Conservation (phyloP, 2,113 vertebrate species). For the Sialia sialis region DNA sequence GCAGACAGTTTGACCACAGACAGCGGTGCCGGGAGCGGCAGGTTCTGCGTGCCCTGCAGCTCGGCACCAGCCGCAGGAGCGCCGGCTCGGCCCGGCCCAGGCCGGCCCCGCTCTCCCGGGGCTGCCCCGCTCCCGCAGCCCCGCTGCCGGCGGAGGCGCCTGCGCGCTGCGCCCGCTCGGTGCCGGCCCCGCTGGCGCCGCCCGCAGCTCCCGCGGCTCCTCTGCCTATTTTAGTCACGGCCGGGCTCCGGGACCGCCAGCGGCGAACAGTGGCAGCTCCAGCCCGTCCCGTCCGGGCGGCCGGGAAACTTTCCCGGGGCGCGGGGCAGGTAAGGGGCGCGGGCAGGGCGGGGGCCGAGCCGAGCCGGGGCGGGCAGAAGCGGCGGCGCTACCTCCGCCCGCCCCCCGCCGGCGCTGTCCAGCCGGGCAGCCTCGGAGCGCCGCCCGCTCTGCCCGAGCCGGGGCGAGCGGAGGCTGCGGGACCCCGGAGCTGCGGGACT, state of each 20-base stretch:
- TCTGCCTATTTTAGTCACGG: too few relatives aligned
- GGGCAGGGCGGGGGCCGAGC: too few relatives aligned
- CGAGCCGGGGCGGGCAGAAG: too few relatives aligned
- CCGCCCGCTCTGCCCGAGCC: not conserved
- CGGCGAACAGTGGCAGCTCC: too few relatives aligned
- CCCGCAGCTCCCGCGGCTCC: too few relatives aligned
- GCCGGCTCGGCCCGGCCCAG: too few relatives aligned
- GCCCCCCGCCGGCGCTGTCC: not conserved
- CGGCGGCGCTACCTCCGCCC: not conserved
- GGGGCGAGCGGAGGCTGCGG: not conserved
- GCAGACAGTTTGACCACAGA: not conserved
- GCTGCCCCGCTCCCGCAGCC: not conserved
- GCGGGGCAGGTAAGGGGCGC: too few relatives aligned
- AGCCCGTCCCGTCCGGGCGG: too few relatives aligned
- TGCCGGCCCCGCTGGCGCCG: not conserved
- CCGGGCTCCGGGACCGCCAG: too few relatives aligned
- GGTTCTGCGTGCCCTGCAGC: not conserved
- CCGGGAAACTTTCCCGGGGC: too few relatives aligned
- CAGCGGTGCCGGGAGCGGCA: not conserved
- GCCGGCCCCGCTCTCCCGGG: not conserved
- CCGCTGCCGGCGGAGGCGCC: slow-evolving; percentile 14
- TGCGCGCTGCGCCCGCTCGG: slow-evolving; percentile 43
- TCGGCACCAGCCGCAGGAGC: too few relatives aligned
- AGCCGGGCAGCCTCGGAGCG: not conserved
- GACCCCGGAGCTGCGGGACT: not conserved